Percentiles rank a stretch among this genome's conserved stretches.
Conservation (phyloP, 2,797 vertebrate species). For the Masticophis lateralis region DNA sequence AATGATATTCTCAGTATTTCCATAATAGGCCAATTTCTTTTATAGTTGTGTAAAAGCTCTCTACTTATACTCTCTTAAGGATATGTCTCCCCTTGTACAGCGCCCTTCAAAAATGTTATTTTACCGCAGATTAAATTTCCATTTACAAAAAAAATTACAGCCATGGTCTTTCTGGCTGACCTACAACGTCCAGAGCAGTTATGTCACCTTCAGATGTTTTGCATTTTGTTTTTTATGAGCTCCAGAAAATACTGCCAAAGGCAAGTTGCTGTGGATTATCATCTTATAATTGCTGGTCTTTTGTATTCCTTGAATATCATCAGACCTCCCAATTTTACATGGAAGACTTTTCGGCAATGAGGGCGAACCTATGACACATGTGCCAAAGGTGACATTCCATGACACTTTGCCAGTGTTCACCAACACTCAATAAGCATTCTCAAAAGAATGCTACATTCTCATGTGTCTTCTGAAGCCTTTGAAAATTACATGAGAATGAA, state of each 20-base stretch:
- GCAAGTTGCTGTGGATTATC: not conserved
- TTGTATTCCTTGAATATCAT: not conserved
- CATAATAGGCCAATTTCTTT: accelerated
- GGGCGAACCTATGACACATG: not conserved
- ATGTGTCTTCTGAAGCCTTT: not conserved
- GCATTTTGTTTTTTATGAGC: not conserved
- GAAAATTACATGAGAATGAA: not conserved
- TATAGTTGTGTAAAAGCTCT: not conserved
- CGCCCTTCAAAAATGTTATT: not conserved
- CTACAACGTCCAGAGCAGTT: not conserved
- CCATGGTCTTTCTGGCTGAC: not conserved
- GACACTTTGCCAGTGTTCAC: not conserved
- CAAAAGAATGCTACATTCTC: not conserved
- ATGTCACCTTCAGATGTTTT: not conserved
- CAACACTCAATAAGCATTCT: not conserved
- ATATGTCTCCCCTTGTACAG: not conserved
- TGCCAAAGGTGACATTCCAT: not conserved
- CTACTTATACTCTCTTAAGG: not conserved
- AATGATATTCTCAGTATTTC: too few species aligned
- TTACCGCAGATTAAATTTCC: not conserved
- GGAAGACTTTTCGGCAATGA: not conserved
- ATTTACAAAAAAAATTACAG: not conserved
- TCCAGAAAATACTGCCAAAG: not conserved
- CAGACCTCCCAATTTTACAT: not conserved
- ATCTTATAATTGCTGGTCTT: not conserved